Evolutionary conservation across 2,797 vertebrate genomes (phyloP).

Genomic region (Sebastes paucispinis): DNA sequence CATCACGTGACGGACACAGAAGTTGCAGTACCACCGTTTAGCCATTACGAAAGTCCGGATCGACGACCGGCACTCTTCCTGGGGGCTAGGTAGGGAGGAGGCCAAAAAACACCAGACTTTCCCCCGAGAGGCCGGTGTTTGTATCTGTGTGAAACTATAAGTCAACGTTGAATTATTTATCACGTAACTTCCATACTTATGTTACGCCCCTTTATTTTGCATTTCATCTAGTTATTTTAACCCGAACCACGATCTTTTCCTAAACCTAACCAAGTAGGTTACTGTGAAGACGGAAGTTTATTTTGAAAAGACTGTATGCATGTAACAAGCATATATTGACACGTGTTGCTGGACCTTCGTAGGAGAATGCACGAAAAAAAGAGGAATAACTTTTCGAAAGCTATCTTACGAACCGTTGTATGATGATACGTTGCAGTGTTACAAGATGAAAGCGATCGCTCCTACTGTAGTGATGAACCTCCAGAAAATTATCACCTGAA

Average conservation of each 20-base stretch:
- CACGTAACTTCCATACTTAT: background rate
- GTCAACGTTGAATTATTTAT: background rate
- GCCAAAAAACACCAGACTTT: background rate
- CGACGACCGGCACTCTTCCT: no score
- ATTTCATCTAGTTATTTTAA: background rate
- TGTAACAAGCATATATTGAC: background rate
- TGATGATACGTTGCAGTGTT: no score
- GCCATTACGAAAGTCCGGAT: no score
- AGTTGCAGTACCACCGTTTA: accelerated
- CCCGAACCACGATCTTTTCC: background rate
- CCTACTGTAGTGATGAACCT: no score
- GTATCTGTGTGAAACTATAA: background rate
- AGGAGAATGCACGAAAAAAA: no score
- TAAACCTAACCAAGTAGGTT: background rate
- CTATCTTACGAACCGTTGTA: no score
- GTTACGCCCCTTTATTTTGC: no score
- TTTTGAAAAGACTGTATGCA: background rate
- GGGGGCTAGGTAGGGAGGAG: background rate
- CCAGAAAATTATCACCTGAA: no score
- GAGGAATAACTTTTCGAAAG: no score
- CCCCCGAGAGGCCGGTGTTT: background rate
- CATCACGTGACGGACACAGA: no score
- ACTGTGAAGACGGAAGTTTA: background rate
- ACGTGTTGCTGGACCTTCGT: no score
- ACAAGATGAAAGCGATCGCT: no score